These are phyloP conservation scores for Mimachlamys varia DNA, from an alignment of 2,888 invertebrate species.

Conservation along the genomic window DNA sequence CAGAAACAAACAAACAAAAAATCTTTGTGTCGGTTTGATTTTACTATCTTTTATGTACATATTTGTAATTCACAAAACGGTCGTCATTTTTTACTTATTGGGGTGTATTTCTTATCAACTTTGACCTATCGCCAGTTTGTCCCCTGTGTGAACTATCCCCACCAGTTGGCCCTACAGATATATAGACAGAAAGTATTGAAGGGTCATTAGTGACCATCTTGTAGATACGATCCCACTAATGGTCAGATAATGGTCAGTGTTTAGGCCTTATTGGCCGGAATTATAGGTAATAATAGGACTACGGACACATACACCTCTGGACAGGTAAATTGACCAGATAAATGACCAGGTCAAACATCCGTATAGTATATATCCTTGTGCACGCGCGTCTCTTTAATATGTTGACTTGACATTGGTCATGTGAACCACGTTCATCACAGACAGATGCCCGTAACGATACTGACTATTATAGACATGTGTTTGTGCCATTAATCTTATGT, in stretches of 20 bases:
- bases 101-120: background rate
- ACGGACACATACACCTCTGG: background rate
- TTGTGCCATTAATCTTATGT: too few species aligned
- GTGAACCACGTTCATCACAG: too few species aligned
- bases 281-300: background rate
- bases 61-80: too few species aligned
- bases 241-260: slow-evolving; percentile 31
- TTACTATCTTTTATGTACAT: too few species aligned
- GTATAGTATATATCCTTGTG: background rate
- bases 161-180: background rate
- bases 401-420: background rate
- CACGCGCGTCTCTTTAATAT: background rate
- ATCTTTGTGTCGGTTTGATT: too few species aligned
- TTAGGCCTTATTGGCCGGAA: slow-evolving; percentile 24
- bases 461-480: too few species aligned
- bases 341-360: background rate
- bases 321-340: slow-evolving; percentile 10
- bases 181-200: background rate
- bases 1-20: too few species aligned
- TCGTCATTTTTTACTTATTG: background rate
- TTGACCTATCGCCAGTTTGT: background rate
- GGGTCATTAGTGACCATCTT: background rate
- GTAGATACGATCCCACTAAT: slow-evolving; percentile 21
- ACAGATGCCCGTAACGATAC: too few species aligned
- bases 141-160: background rate